phyloP scores from a whole-genome alignment of 2,888 invertebrate species.

The Phalera bucephala region DNA sequence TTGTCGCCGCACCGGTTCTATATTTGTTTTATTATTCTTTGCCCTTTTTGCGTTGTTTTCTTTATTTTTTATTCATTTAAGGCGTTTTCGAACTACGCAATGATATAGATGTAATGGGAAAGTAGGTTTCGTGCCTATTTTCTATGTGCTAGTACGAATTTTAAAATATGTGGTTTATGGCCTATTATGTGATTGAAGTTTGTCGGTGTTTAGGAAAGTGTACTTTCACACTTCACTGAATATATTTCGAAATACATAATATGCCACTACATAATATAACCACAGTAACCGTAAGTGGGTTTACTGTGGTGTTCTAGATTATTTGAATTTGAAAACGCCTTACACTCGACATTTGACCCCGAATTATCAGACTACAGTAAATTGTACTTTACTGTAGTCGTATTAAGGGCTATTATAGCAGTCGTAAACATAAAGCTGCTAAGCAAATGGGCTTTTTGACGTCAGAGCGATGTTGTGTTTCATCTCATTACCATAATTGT shows the following conservation, averaged over 20 bases:
- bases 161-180: too few relatives aligned
- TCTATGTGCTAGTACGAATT: too few relatives aligned
- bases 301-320: too few relatives aligned
- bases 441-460: conserved; percentile 16
- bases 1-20: neutral
- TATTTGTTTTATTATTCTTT: neutral
- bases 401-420: neutral
- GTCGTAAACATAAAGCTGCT: neutral
- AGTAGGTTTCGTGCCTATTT: too few relatives aligned
- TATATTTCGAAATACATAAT: too few relatives aligned
- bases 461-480: conserved; percentile 27
- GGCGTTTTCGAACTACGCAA: conserved; percentile 12
- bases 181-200: too few relatives aligned
- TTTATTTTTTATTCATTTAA: conserved; percentile 12
- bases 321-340: conserved; percentile 20
- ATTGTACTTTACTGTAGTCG: neutral
- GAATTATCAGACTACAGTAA: conserved; percentile 1
- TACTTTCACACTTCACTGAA: too few relatives aligned
- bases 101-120: too few relatives aligned
- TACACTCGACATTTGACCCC: conserved; percentile 40
- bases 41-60: conserved; percentile 6
- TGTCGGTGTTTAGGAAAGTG: too few relatives aligned
- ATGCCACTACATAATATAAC: too few relatives aligned
- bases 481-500: conserved; percentile 7
- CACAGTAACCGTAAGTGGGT: too few relatives aligned